Base-by-base conservation (phyloP, 1,140 invertebrate genomes). In the Pomacea maculata region DNA sequence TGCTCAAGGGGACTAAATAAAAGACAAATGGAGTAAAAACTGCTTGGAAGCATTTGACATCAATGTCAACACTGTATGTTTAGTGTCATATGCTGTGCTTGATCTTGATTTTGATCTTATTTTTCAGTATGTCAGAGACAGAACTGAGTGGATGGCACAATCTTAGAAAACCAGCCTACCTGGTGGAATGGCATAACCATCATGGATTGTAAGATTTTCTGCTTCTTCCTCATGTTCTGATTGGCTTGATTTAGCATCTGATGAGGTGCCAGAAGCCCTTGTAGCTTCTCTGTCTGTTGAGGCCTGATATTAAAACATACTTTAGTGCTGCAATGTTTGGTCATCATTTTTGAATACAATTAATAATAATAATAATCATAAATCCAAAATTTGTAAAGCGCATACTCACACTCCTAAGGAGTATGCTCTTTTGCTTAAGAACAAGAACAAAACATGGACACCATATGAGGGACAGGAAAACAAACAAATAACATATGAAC, bases 101-200 rank as follows among this genome's bases (percentile, higher is more conserved):
- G 6, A 45, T 45, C 34, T 45, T 4, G 34, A 45, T 45, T 1
- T 45, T 4, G 34, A 45, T 45, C 34, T 45, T 45, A 45, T 45
- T 71, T 45, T 71, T 12, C 12, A 29, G 34, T 21, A 45, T 21
- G 11, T 14, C 68, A 71, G 68, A 25, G 34, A 14, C 1, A 29
- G 68, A 29, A 45, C 12, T 71, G 25, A 71, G 12, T 12, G 12
- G 4, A 45, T 11, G 11, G 12, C 12, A 12, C 1, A 71, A 12
- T 14, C 25, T 34, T 21, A 34, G 19, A 7, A 70, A 9, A 45
- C 21, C 25, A 25, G 55, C 72, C 64, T 80, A 90, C 89, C 89
- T 85, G 83, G 84, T 76, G 85, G 83, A 12, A 90, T 80, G 55
- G 87, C 88, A 86, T 88, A 90, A 29, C 89, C 89, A 85, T 88